These are phyloP conservation scores for Phylloscopus whistleri DNA, from an alignment of 2,113 vertebrate species.

Conservation along the genomic window DNA sequence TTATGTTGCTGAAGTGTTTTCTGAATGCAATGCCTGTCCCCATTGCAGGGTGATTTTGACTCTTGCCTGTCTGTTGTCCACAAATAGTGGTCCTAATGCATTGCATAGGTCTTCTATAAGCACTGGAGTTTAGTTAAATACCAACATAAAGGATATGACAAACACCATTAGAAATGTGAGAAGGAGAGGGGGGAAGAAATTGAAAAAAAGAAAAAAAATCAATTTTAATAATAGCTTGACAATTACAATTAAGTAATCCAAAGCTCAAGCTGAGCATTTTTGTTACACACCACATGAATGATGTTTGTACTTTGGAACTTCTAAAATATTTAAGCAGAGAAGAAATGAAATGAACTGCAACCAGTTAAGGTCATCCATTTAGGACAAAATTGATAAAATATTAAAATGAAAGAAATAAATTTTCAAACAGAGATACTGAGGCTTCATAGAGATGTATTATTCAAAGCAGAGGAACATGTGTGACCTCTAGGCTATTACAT, in stretches of 20 bases:
- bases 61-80: background rate
- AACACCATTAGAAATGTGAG: background rate
- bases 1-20: background rate
- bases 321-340: constrained; percentile 79
- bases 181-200: background rate
- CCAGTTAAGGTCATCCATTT: constrained; percentile 80
- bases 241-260: constrained; percentile 69
- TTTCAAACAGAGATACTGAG: constrained; percentile 70
- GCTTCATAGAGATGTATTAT: constrained; percentile 74
- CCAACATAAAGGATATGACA: background rate
- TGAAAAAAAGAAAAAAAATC: constrained; percentile 22
- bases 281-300: constrained; percentile 58
- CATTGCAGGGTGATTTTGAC: background rate
- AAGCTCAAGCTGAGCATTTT: constrained; percentile 60
- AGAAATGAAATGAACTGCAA: constrained; percentile 77
- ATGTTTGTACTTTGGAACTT: constrained; percentile 74
- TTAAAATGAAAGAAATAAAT: constrained; percentile 82
- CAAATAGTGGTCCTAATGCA: background rate
- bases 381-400: constrained; percentile 82
- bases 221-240: constrained; percentile 55
- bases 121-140: background rate
- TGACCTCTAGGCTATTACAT: constrained; percentile 73
- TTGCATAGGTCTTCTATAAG: background rate
- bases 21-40: background rate
- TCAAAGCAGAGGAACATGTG: constrained; percentile 66